Evolutionary conservation across 2,888 invertebrate genomes (phyloP), one percentile per base, ranked within the genome.

Genomic region (Dryobotodes eremita): DNA sequence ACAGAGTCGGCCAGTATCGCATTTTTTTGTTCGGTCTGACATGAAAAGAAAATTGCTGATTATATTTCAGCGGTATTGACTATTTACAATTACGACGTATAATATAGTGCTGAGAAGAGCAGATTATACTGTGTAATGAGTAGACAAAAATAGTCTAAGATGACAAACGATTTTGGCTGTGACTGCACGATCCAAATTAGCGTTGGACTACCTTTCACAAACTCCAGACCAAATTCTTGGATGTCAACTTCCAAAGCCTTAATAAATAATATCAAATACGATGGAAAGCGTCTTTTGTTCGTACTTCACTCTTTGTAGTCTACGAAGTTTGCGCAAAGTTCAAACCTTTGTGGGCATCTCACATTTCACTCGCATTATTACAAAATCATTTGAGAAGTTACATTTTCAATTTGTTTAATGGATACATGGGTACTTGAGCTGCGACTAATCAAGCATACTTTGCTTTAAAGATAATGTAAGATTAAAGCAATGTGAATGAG

Each of bases 331-430:
- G 72, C 69, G 17, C 68, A 75, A 90, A 90, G 89, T 88, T 84
- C 71, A 79, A 80, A 82, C 83, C 87, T 87, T 88, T 88, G 88
- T 83, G 87, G 86, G 77, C 59, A 78, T 79, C 78, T 89, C 77
- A 87, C 78, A 87, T 88, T 86, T 82, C 86, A 85, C 80, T 80
- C 84, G 77, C 65, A 87, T 88, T 85, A 88, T 85, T 88, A 89
- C 77, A 53, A 88, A 89, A 89, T 88, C 76, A 86, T 84, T 87
- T 84, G 84, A 82, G 77, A 87, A 88, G 78, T 86, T 84, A 59
- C 77, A 83, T 86, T 87, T 87, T 82, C 83, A 88, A 89, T 89
- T 88, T 89, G 78, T 84, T 82, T 84, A 89, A 89, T 89, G 89
- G 87, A 84, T 89, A 88, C 78, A 79, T 75, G 71, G 57, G 74